Evolutionary conservation across 2,113 vertebrate species (phyloP).

Genomic region (Saccopteryx leptura): DNA sequence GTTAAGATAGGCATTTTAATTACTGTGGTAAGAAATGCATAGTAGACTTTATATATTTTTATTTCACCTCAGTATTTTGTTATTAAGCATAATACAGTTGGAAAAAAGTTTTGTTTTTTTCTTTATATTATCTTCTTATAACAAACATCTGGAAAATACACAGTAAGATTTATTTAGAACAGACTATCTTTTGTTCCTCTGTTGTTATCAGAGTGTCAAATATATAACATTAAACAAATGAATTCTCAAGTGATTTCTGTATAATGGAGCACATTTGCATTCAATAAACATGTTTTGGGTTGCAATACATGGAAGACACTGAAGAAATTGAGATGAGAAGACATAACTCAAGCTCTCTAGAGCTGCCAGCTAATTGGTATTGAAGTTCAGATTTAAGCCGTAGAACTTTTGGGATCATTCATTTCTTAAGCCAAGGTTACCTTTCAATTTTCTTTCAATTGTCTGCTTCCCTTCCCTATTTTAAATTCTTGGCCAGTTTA

Average conservation of each 20-base stretch:
- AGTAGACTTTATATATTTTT: neutral
- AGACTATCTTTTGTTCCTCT: neutral
- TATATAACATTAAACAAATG: neutral
- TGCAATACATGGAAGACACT: neutral
- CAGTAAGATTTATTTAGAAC: neutral
- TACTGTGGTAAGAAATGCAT: neutral
- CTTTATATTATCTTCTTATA: neutral
- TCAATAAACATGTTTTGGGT: neutral
- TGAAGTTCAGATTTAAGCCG: neutral
- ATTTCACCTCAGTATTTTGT: neutral
- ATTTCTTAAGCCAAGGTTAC: neutral
- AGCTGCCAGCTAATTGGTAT: neutral
- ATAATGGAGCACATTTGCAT: neutral
- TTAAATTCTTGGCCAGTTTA: neutral
- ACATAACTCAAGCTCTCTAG: neutral
- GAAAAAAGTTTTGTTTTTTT: neutral
- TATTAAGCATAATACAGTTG: neutral
- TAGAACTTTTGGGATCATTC: neutral
- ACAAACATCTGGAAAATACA: neutral
- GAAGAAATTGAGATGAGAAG: neutral
- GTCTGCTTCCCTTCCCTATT: accelerated
- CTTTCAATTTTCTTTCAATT: neutral
- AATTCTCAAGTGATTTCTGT: neutral
- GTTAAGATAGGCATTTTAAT: neutral
- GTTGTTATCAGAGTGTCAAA: neutral